Percentiles rank a stretch among this genome's conserved stretches.
Conservation (phyloP, 2,888 invertebrate genomes). For the Camptogramma bilineatum region DNA sequence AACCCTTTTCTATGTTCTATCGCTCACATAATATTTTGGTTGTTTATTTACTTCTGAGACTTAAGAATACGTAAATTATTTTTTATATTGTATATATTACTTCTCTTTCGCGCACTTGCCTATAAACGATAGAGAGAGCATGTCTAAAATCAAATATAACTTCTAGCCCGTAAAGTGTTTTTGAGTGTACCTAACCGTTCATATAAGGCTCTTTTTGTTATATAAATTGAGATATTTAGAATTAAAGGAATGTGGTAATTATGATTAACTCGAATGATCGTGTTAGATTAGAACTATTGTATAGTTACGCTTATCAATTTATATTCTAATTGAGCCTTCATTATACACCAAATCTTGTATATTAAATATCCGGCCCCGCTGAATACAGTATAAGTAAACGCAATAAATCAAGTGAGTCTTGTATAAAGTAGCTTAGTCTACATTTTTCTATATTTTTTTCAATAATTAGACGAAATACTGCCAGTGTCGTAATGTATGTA, state of each 20-base stretch:
- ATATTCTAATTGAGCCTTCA: slow-evolving; percentile 45
- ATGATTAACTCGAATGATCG: slow-evolving; percentile 41
- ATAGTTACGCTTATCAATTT: slow-evolving; percentile 38
- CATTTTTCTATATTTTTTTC: slow-evolving; percentile 79
- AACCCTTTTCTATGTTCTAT: slow-evolving; percentile 26
- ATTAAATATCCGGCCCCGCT: slow-evolving; percentile 56
- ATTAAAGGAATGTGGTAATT: slow-evolving; percentile 37
- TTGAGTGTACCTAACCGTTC: slow-evolving; percentile 19
- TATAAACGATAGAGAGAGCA: slow-evolving; percentile 29
- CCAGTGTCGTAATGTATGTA: slow-evolving; percentile 62
- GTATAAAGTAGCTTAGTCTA: slow-evolving; percentile 79
- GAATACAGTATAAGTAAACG: slow-evolving; percentile 72
- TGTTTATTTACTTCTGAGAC: slow-evolving; percentile 38
- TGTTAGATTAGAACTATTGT: slow-evolving; percentile 36
- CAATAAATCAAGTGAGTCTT: slow-evolving; percentile 80
- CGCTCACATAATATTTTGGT: slow-evolving; percentile 38
- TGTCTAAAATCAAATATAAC: slow-evolving; percentile 18
- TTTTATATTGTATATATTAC: slow-evolving; percentile 17
- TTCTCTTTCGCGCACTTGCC: slow-evolving; percentile 30
- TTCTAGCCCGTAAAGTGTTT: slow-evolving; percentile 23
- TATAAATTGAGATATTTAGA: slow-evolving; percentile 37
- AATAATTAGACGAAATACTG: slow-evolving; percentile 81
- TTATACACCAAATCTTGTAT: slow-evolving; percentile 49
- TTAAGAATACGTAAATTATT: slow-evolving; percentile 41
- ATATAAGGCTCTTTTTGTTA: slow-evolving; percentile 33